Percentiles rank a stretch among this genome's conserved stretches.
Conservation (phyloP, 2,113 vertebrate species). For the Phodopus roborovskii region DNA sequence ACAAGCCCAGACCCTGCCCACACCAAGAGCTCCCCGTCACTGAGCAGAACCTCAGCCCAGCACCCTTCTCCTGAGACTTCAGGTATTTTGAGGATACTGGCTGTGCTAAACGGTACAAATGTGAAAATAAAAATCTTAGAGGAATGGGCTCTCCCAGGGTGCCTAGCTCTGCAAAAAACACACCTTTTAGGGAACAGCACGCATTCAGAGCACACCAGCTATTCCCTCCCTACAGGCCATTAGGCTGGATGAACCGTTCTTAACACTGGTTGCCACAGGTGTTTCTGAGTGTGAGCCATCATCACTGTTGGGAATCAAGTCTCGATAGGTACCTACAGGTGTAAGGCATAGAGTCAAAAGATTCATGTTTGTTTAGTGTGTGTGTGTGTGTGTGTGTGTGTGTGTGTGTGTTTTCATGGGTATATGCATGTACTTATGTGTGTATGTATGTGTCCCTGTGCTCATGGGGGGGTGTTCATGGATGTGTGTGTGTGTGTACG, state of each 20-base stretch:
- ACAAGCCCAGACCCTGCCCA: no score
- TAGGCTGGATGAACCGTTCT: not conserved
- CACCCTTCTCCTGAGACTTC: not conserved
- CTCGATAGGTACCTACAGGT: not conserved
- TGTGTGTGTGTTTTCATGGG: not conserved
- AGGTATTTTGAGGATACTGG: not conserved
- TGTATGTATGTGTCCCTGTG: not conserved
- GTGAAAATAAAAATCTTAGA: not conserved
- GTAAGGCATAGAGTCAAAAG: not conserved
- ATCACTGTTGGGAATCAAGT: not conserved
- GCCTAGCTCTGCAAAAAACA: not conserved
- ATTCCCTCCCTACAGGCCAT: not conserved
- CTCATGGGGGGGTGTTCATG: not conserved
- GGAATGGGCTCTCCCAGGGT: not conserved
- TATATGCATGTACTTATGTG: not conserved
- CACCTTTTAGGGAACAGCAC: not conserved
- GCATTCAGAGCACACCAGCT: not conserved
- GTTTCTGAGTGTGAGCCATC: not conserved
- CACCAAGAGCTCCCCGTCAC: no score
- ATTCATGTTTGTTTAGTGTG: not conserved
- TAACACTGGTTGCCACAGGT: not conserved
- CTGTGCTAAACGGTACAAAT: not conserved
- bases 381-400: not conserved
- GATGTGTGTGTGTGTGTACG: not conserved
- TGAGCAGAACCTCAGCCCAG: not conserved